Base-by-base conservation (phyloP, 2,888 invertebrate genomes). In the Spodoptera picta region DNA sequence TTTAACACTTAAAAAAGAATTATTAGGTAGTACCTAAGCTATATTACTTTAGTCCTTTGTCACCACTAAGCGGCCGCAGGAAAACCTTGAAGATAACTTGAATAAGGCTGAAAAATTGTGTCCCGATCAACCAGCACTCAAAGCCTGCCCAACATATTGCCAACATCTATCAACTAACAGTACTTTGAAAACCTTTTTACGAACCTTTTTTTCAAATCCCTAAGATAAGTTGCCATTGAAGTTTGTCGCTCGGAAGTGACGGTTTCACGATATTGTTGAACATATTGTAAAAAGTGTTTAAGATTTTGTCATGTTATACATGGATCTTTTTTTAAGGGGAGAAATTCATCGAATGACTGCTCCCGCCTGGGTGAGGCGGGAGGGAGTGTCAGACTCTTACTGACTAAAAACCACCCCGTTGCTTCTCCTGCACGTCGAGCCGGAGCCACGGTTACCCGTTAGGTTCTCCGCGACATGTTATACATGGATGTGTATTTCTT, bases 101-200 rank as follows among this genome's bases (percentile, higher is more conserved):
- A 36, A 54, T 60, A 45, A 56, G 54, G 42, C 46, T 73, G 52
- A 76, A 58, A 76, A 68, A 74, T 66, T 2, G 61, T 59, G 56
- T 56, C 50, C 56, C 65, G 65, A 60, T 73, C 65, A 76, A 65
- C 56, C 45, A 50, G 41, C 58, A 67, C 63, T 74, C 57, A 68
- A 36, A 64, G 73, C 64, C 56, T 42, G 47, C 43, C 60, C 60
- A 59, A 69, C 56, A 73, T 54, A 75, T 75, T 62, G 69, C 65
- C 14, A 46, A 58, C 75, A 75, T 75, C 56, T 56, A 73, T 75
- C 75, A 77, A 73, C 56, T 27, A 69, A 69, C 59, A 62, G 56
- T 64, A 60, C 60, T 60, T 73, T 63, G 69, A 69, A 56, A 60
- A 64, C 58, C 69, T 68, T 73, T 67, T 56, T 53, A 64, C 55